phyloP scores from a whole-genome alignment of 2,797 vertebrate species.

The Cyprinodon diabolis region DNA sequence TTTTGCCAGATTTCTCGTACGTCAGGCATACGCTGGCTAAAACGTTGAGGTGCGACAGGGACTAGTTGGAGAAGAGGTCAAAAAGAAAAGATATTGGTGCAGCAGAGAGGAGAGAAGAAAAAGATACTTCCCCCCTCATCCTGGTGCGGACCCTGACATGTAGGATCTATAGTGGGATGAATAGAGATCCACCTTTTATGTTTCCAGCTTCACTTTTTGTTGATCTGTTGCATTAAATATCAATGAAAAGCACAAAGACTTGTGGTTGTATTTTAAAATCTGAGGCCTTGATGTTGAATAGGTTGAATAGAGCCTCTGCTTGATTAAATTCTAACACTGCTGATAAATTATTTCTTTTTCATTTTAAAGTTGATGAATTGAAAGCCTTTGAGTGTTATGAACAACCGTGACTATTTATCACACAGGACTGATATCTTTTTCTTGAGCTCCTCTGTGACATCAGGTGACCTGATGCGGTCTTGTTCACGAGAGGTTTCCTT shows the following conservation, averaged over 20 bases:
- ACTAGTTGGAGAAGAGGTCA: too few species aligned
- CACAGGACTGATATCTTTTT: neutral
- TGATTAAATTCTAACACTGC: neutral
- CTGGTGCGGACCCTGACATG: too few species aligned
- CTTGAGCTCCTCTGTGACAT: neutral
- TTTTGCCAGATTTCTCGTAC: too few species aligned
- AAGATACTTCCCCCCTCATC: too few species aligned
- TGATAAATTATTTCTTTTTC: neutral
- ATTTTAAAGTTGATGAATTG: neutral
- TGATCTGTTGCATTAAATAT: neutral
- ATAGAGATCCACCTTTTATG: neutral
- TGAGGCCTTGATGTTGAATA: neutral
- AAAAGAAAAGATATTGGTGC: too few species aligned
- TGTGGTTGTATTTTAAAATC: neutral
- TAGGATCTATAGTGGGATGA: too few species aligned
- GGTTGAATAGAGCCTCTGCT: neutral
- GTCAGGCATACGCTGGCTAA: too few species aligned
- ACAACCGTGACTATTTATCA: neutral
- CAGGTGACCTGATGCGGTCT: neutral
- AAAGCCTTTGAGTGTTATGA: neutral
- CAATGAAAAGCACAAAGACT: neutral
- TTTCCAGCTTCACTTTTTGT: neutral
- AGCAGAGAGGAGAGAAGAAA: too few species aligned
- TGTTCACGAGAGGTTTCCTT: conserved; percentile 1
- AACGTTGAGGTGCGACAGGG: too few species aligned